phyloP scores from a whole-genome alignment of 2,888 invertebrate species.

The Patella ulyssiponensis region DNA sequence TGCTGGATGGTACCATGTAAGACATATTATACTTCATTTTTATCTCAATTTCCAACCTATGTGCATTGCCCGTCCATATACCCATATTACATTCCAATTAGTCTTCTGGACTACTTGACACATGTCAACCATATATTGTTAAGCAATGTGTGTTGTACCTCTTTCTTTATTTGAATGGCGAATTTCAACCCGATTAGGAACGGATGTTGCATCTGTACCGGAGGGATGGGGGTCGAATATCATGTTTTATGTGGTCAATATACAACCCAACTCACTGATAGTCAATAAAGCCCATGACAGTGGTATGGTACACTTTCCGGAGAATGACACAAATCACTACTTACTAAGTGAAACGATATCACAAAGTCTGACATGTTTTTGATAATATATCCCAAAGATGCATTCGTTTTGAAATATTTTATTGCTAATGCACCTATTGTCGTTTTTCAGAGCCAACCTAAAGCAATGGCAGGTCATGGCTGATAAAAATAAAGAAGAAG shows the following conservation, averaged over 20 bases:
- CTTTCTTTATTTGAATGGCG: neutral
- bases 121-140: neutral
- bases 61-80: neutral
- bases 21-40: constrained; percentile 34
- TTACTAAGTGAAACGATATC: too few relatives aligned
- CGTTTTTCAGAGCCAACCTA: constrained; percentile 75
- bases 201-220: too few relatives aligned
- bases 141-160: neutral
- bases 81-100: neutral
- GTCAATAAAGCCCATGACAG: too few relatives aligned
- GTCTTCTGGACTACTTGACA: neutral
- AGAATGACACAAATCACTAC: too few relatives aligned
- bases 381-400: neutral
- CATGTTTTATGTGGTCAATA: too few relatives aligned
- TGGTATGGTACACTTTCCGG: too few relatives aligned
- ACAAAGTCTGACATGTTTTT: neutral
- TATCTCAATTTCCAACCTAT: neutral
- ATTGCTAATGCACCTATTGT: constrained; percentile 12
- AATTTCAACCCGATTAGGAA: too few relatives aligned
- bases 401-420: neutral
- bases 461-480: constrained; percentile 77
- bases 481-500: constrained; percentile 61
- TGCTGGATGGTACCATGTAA: constrained; percentile 79
- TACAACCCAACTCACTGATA: too few relatives aligned
- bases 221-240: too few relatives aligned